These are phyloP conservation scores for Columbina picui DNA, from an alignment of 2,113 vertebrate genomes.

Conservation along the genomic window DNA sequence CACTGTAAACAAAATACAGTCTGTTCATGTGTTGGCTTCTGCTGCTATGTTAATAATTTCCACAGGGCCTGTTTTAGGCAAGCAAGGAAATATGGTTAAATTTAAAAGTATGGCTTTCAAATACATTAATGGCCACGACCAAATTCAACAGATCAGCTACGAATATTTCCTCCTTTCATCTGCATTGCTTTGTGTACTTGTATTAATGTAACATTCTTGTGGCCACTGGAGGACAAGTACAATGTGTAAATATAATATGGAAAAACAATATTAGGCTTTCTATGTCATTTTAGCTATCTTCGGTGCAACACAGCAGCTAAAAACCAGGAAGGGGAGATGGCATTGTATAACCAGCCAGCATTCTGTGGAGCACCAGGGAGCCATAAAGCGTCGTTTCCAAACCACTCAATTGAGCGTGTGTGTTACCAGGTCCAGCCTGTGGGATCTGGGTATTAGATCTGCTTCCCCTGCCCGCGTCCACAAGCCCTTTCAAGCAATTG, in stretches of 20 bases:
- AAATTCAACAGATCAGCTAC: not conserved
- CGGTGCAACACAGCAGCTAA: not conserved
- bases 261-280: not conserved
- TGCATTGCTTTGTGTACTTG: not conserved
- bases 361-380: not conserved
- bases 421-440: not conserved
- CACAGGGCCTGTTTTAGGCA: not conserved
- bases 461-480: not conserved
- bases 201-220: not conserved
- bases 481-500: not conserved
- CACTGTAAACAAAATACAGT: not conserved
- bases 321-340: not conserved
- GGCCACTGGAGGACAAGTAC: not conserved
- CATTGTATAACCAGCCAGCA: not conserved
- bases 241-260: not conserved
- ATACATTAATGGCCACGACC: not conserved
- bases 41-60: not conserved
- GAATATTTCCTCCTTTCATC: not conserved
- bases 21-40: not conserved
- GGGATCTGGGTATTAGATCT: not conserved
- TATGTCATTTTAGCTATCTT: not conserved
- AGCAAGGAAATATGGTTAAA: not conserved
- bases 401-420: not conserved
- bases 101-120: not conserved
- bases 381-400: not conserved